Percentiles rank a stretch among this genome's conserved stretches.
Evolutionary conservation across 1,140 invertebrate genomes (phyloP).

Genomic region (Habropoda laboriosa): DNA sequence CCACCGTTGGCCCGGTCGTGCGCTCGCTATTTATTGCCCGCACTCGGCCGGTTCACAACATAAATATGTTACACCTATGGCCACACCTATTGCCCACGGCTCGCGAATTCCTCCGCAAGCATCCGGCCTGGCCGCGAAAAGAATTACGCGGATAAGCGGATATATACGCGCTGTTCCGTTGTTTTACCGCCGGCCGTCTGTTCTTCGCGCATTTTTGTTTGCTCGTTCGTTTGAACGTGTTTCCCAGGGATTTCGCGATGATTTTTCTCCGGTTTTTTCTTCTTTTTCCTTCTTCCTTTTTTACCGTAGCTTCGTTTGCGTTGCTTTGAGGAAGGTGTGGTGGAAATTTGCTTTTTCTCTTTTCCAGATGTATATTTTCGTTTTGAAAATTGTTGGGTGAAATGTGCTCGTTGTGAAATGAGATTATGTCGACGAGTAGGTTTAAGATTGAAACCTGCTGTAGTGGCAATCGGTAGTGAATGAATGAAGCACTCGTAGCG

Average conservation of each 20-base stretch:
- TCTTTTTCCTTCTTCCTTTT: neutral
- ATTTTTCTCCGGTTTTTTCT: neutral
- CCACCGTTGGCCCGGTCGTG: conserved; percentile 17
- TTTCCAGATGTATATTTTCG: no score
- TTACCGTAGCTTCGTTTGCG: no score
- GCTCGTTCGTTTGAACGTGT: no score
- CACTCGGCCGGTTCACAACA: conserved; percentile 81
- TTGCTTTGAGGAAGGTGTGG: no score
- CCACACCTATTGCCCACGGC: conserved; percentile 59
- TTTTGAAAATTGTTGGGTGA: no score
- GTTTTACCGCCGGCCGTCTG: neutral
- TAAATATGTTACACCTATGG: conserved; percentile 81
- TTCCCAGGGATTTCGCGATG: neutral
- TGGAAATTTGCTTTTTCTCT: neutral
- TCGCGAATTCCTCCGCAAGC: conserved; percentile 67
- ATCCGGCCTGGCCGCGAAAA: conserved; percentile 54
- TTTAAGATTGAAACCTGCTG: no score
- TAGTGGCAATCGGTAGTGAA: neutral
- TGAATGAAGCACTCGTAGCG: no score
- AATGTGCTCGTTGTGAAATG: no score
- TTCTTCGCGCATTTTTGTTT: neutral
- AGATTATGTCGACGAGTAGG: neutral
- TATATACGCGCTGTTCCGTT: conserved; percentile 15
- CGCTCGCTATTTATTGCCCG: conserved; percentile 79
- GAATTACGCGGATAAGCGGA: conserved; percentile 44